Evolutionary conservation across 2,797 vertebrate species (phyloP).

Genomic region (Arrhamphus sclerolepis): DNA sequence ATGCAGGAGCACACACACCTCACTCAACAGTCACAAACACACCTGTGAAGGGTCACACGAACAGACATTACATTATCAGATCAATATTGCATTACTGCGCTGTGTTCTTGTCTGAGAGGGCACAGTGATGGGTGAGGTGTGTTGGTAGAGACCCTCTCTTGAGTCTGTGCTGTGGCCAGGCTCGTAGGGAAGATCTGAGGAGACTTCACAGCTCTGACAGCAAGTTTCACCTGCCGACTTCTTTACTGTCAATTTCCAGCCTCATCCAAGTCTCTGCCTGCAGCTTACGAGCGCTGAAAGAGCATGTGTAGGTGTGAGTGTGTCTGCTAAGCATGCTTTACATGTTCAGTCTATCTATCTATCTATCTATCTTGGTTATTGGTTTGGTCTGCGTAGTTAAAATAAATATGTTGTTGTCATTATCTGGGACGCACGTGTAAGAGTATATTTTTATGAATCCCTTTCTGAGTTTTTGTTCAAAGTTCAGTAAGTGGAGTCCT

Average conservation of each 20-base stretch:
- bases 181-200: conserved; percentile 60
- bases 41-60: conserved; percentile 25
- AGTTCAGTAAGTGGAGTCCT: conserved; percentile 59
- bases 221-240: conserved; percentile 58
- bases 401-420: background rate
- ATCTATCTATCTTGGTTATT: too few relatives aligned
- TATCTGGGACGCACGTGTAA: background rate
- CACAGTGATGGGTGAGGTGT: conserved; percentile 69
- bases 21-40: conserved; percentile 38
- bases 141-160: conserved; percentile 56
- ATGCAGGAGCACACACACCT: conserved; percentile 19
- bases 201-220: conserved; percentile 68
- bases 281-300: conserved; percentile 47
- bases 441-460: conserved; percentile 16
- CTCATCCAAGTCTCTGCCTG: conserved; percentile 34
- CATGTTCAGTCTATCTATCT: background rate
- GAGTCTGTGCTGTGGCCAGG: conserved; percentile 56
- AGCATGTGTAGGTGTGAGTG: conserved; percentile 5
- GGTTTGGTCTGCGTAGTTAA: too few relatives aligned
- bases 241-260: conserved; percentile 42
- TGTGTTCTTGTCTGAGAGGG: conserved; percentile 70
- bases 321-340: conserved; percentile 10
- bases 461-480: conserved; percentile 24
- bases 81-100: conserved; percentile 78
- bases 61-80: conserved; percentile 61